These are phyloP conservation scores for Andinoacara biseriatus DNA, from an alignment of 2,113 vertebrate genomes.

Conservation along the genomic window DNA sequence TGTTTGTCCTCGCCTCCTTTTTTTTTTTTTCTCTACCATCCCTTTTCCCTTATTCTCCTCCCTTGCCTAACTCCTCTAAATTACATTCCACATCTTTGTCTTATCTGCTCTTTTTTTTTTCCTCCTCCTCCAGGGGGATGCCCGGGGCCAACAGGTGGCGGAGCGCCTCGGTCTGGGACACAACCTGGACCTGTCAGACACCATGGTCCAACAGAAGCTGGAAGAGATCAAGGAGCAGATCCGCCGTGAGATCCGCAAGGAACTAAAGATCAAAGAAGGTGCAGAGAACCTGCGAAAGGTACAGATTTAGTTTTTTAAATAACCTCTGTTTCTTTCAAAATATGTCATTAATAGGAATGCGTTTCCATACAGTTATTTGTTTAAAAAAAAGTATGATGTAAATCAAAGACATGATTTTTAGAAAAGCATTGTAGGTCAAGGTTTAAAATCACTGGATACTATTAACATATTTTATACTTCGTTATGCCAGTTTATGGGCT, in stretches of 20 bases:
- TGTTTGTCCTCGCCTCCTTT: conserved; percentile 19
- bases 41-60: conserved; percentile 42
- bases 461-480: too few species aligned
- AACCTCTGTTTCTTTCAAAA: neutral
- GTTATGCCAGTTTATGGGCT: too few species aligned
- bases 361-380: too few species aligned
- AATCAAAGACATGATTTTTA: too few species aligned
- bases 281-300: conserved; percentile 95
- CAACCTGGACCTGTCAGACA: conserved; percentile 93
- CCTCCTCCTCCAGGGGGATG: conserved; percentile 84
- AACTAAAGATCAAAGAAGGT: conserved; percentile 99
- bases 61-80: conserved; percentile 36
- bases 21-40: neutral
- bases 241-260: conserved; percentile 98
- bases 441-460: too few species aligned
- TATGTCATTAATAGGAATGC: neutral
- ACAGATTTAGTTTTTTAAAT: neutral
- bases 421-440: too few species aligned
- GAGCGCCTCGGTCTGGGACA: conserved; percentile 89
- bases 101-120: neutral
- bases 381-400: too few species aligned
- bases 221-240: conserved; percentile 98
- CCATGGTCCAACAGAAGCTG: conserved; percentile 95
- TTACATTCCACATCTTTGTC: conserved; percentile 31
- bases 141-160: conserved; percentile 86